Evolutionary conservation across 2,888 invertebrate species (phyloP).

Genomic region (Rhamnusium bicolor): DNA sequence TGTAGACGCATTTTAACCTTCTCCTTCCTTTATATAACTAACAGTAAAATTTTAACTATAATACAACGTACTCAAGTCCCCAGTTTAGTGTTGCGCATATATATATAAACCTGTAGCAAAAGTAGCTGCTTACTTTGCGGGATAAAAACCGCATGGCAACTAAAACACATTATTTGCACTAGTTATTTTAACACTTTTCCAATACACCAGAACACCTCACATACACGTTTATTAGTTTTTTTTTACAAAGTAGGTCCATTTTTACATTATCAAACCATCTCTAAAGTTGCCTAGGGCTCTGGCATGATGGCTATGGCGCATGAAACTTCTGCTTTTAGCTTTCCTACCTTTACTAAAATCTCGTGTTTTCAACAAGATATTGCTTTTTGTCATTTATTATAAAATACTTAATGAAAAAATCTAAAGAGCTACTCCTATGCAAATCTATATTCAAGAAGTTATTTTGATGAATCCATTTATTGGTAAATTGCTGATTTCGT

Average conservation of each 20-base stretch:
- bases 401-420: no score
- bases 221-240: constrained; percentile 47
- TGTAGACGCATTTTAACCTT: constrained; percentile 41
- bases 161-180: constrained; percentile 57
- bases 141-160: constrained; percentile 68
- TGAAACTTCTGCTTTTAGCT: constrained; percentile 51
- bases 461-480: no score
- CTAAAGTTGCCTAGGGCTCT: constrained; percentile 74
- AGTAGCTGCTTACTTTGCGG: constrained; percentile 61
- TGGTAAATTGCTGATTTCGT: no score
- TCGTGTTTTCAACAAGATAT: not conserved
- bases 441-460: no score
- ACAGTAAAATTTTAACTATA: constrained; percentile 4
- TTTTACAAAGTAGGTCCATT: constrained; percentile 64
- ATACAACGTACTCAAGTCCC: constrained; percentile 13
- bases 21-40: constrained; percentile 1
- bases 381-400: not conserved
- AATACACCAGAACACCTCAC: constrained; percentile 59
- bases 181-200: constrained; percentile 56
- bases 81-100: constrained; percentile 50
- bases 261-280: constrained; percentile 73
- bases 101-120: constrained; percentile 54
- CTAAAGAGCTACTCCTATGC: no score
- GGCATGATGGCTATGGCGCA: constrained; percentile 61
- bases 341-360: constrained; percentile 24